Evolutionary conservation across 35 echinoderm and acorn worm genomes (phyloP).

Genomic region (Strongylocentrotus purpuratus): DNA sequence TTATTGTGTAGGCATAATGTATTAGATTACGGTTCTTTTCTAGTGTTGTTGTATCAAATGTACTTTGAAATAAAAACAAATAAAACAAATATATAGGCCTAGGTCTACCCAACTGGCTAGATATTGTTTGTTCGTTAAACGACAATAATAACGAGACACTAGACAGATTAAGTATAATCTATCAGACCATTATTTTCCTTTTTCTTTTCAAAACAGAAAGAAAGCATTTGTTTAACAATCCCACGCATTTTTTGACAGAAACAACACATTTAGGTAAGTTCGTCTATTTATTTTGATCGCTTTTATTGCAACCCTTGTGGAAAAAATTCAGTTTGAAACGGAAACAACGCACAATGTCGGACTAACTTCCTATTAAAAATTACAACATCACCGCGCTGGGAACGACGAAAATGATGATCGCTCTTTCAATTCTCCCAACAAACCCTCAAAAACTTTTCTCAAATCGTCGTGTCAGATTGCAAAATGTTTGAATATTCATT

Average conservation of each 20-base stretch:
- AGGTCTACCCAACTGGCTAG: not conserved
- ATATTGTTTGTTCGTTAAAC: not conserved
- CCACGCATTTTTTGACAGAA: not conserved
- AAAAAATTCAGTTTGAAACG: not conserved
- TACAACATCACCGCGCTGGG: not conserved
- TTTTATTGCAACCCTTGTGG: not conserved
- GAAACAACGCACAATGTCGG: not conserved
- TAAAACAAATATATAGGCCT: not conserved
- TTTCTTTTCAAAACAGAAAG: not conserved
- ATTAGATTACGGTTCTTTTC: too few relatives aligned
- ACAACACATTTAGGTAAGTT: not conserved
- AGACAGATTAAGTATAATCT: not conserved
- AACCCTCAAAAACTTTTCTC: slow-evolving; percentile 53
- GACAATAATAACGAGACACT: not conserved
- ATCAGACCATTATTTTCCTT: not conserved
- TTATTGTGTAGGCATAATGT: too few relatives aligned
- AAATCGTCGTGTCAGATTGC: slow-evolving; percentile 63
- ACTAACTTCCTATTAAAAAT: not conserved
- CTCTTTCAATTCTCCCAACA: slow-evolving; percentile 60
- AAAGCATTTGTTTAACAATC: not conserved
- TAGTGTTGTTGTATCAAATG: too few relatives aligned
- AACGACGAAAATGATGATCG: not conserved
- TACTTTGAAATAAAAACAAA: not conserved
- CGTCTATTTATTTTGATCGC: not conserved
- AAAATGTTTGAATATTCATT: not conserved